phyloP scores from a whole-genome alignment of 2,888 invertebrate genomes.

The Aethes cnicana region DNA sequence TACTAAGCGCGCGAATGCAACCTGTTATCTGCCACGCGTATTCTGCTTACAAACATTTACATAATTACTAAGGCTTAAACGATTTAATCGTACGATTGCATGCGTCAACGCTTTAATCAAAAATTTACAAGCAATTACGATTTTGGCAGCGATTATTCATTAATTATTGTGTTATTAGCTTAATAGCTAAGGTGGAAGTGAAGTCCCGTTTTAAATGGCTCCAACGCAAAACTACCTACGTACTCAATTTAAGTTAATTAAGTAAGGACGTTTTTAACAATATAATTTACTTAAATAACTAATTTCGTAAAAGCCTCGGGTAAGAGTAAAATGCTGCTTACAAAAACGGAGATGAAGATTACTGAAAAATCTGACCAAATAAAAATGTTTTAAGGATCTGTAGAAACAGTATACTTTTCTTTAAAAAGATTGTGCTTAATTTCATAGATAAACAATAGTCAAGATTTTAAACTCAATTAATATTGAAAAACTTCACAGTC shows the following conservation, averaged over 20 bases:
- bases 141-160: constrained; percentile 24
- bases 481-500: not conserved
- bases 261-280: not conserved
- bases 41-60: constrained; percentile 63
- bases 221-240: not conserved
- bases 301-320: not conserved
- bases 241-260: constrained; percentile 3
- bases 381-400: too few species aligned
- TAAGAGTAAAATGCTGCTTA: too few species aligned
- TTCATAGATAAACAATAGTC: too few species aligned
- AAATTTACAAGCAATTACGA: constrained; percentile 29
- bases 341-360: not conserved
- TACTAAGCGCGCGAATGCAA: constrained; percentile 4
- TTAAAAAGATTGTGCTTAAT: too few species aligned
- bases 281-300: not conserved
- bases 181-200: constrained; percentile 6
- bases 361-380: not conserved
- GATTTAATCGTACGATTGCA: constrained; percentile 49
- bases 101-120: constrained; percentile 29
- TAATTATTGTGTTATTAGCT: constrained; percentile 20
- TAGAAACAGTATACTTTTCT: too few species aligned
- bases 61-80: constrained; percentile 57
- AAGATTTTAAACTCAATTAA: too few species aligned
- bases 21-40: constrained; percentile 54
- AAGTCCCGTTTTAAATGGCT: constrained; percentile 3